Evolutionary conservation across 2,113 vertebrate genomes (phyloP).

Genomic region (Panthera uncia): DNA sequence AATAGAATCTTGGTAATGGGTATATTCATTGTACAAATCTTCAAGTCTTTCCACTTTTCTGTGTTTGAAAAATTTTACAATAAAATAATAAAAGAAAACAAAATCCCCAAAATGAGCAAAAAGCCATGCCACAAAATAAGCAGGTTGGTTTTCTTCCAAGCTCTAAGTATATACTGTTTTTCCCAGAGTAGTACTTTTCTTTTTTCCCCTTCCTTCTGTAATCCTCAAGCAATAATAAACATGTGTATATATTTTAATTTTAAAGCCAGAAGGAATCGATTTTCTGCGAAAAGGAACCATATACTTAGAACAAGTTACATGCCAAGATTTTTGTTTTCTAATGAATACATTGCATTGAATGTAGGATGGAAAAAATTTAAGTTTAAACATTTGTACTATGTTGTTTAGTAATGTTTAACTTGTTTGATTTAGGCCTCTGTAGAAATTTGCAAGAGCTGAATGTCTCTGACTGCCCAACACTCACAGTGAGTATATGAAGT

Average conservation of each 20-base stretch:
- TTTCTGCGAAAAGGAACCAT: slow-evolving; percentile 53
- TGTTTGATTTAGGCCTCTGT: slow-evolving; percentile 81
- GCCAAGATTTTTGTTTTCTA: slow-evolving; percentile 56
- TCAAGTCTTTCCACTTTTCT: background rate
- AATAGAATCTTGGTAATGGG: background rate
- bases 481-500: slow-evolving; percentile 86
- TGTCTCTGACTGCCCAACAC: slow-evolving; percentile 86
- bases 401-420: slow-evolving; percentile 58
- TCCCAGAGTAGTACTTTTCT: slow-evolving; percentile 26
- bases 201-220: background rate
- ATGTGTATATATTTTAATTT: slow-evolving; percentile 51
- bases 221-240: slow-evolving; percentile 56
- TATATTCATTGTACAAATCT: background rate
- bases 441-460: slow-evolving; percentile 90
- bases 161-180: slow-evolving; percentile 18
- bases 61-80: slow-evolving; percentile 1
- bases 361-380: slow-evolving; percentile 43
- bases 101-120: background rate
- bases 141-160: slow-evolving; percentile 18
- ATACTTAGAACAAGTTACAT: slow-evolving; percentile 48
- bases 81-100: slow-evolving; percentile 9
- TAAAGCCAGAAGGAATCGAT: slow-evolving; percentile 48
- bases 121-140: background rate
- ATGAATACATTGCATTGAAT: slow-evolving; percentile 53
- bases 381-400: slow-evolving; percentile 37